phyloP scores from a whole-genome alignment of 1,140 invertebrate genomes.

The Papilio polytes region DNA sequence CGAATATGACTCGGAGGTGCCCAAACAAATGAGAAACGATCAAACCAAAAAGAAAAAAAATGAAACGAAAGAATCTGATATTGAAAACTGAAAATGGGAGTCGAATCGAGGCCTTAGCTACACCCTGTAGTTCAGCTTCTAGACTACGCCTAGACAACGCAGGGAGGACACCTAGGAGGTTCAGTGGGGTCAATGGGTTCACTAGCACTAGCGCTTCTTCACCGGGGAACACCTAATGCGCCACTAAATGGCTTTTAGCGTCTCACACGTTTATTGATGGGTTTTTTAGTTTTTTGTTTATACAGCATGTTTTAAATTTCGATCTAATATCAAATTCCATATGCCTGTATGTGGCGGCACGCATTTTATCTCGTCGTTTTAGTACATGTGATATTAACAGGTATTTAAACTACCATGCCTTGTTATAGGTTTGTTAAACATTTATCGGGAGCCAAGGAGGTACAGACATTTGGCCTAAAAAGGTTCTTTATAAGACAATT shows the following conservation, averaged over 20 bases:
- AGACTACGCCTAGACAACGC: constrained; percentile 72
- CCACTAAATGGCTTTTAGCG: constrained; percentile 35
- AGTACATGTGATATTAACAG: constrained; percentile 53
- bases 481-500: constrained; percentile 49
- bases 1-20: constrained; percentile 76
- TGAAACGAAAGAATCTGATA: constrained; percentile 41
- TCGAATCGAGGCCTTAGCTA: constrained; percentile 72
- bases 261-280: constrained; percentile 30
- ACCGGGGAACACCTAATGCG: constrained; percentile 50
- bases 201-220: constrained; percentile 52
- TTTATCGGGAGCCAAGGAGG: constrained; percentile 74
- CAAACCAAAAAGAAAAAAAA: constrained; percentile 62
- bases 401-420: constrained; percentile 77
- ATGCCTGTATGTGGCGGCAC: constrained; percentile 68
- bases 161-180: constrained; percentile 61
- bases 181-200: constrained; percentile 53
- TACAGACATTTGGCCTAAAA: constrained; percentile 52
- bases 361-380: constrained; percentile 57
- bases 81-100: constrained; percentile 56
- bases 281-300: constrained; percentile 36
- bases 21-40: constrained; percentile 61
- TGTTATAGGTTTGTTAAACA: constrained; percentile 61
- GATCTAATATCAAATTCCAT: constrained; percentile 61
- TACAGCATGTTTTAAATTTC: constrained; percentile 42
- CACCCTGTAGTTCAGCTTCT: constrained; percentile 65